A percentile compares a stretch with the other conserved stretches of the same genome.
Conservation (phyloP, 2,797 vertebrate species). For the Cheirogaleus major region DNA sequence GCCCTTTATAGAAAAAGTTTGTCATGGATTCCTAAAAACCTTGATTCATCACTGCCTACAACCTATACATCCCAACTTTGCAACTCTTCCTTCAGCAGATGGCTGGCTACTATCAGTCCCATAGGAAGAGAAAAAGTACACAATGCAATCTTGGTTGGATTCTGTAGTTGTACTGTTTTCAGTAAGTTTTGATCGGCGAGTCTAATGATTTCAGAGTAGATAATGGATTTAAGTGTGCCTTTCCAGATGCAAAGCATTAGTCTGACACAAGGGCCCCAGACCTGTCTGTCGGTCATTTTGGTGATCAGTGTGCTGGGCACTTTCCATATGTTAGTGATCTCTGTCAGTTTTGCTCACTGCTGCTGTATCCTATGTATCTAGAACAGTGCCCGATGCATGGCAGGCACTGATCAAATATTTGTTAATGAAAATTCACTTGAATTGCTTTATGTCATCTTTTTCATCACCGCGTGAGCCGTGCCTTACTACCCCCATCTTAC, state of each 20-base stretch:
- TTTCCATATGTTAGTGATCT: background rate
- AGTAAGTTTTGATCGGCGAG: background rate
- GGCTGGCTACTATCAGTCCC: background rate
- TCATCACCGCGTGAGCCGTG: background rate
- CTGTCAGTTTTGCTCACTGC: background rate
- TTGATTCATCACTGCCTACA: background rate
- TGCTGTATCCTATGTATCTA: background rate
- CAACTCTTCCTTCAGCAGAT: background rate
- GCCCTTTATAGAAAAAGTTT: background rate
- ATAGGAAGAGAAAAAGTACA: background rate
- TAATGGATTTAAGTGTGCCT: background rate
- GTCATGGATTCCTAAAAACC: background rate
- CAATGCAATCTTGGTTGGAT: background rate
- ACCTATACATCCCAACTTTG: background rate
- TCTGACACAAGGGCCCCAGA: background rate
- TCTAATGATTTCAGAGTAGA: background rate
- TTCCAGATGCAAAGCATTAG: background rate
- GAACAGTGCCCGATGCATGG: background rate
- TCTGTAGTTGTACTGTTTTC: background rate
- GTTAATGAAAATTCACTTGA: background rate
- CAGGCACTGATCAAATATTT: background rate
- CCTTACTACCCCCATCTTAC: background rate
- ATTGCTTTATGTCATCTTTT: background rate
- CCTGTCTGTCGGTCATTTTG: background rate
- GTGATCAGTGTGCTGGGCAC: background rate